Base-by-base conservation (phyloP, 2,888 invertebrate species). In the Philereme vetulata region DNA sequence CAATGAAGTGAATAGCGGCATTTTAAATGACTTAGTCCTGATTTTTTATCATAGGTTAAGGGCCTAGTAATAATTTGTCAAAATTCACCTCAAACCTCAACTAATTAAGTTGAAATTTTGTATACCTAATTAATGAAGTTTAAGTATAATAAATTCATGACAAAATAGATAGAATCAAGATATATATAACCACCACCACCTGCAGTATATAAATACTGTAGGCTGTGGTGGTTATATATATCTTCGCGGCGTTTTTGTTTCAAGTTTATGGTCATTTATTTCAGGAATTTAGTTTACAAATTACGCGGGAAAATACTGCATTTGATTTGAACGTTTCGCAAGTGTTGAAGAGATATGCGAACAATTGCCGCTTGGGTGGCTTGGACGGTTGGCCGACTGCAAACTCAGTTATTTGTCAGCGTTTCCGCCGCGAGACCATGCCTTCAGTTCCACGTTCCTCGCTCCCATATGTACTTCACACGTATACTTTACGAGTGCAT, bases 351-450 rank as follows among this genome's bases (percentile, higher is more conserved):
- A 51, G 60, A 52, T 60, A 42, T 62, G 68, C 72, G 71, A 75
- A 76, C 75, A 78, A 79, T 76, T 70, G 73, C 44, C 10, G 49
- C 34, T 8, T 44, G 56, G 38, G 43, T 46, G 45, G 53, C 47
- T 51, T 10, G 51, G 36, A 10, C 44, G 45, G 64, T 66, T 72
- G 66, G 68, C 62, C 55, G 72, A 66, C 67, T 66, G 72, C 72
- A 76, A 75, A 75, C 76, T 74, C 72, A 75, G 78, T 82, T 82
- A 86, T 86, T 78, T 84, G 85, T 85, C 86, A 82, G 68, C 72
- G 68, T 67, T 80, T 81, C 80, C 81, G 78, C 70, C 55, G 69
- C 35, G 46, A 50, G 71, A 72, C 68, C 66, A 68, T 67, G 64
- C 72, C 65, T 69, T 68, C 68, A 70, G 67, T 68, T 66, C 71